These are phyloP conservation scores for Noctua pronuba DNA, from an alignment of 2,888 invertebrate species.

Conservation along the genomic window DNA sequence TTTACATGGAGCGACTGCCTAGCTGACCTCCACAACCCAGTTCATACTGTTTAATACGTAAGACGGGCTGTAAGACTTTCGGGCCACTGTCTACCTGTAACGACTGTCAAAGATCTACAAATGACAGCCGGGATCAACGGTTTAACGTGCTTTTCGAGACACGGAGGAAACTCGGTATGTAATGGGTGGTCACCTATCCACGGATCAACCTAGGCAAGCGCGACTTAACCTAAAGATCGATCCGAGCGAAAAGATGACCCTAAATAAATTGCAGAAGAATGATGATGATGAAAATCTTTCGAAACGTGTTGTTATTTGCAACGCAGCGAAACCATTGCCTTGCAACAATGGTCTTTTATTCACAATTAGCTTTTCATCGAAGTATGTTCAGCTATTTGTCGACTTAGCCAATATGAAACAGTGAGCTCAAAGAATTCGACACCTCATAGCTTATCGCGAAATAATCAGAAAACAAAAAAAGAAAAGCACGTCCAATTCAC, in stretches of 20 bases:
- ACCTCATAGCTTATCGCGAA: slow-evolving; percentile 26
- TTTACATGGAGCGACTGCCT: no score
- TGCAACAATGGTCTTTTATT: not conserved
- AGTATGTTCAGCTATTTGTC: not conserved
- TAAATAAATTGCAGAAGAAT: not conserved
- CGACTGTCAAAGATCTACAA: no score
- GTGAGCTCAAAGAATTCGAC: not conserved
- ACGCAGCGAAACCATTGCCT: not conserved
- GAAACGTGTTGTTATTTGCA: not conserved
- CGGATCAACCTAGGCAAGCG: no score
- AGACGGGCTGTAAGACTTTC: no score
- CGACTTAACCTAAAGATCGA: no score
- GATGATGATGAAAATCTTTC: not conserved
- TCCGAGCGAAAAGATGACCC: not conserved
- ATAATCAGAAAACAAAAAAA: slow-evolving; percentile 23
- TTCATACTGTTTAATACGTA: no score
- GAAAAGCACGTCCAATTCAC: slow-evolving; percentile 31
- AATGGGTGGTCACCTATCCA: no score
- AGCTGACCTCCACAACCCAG: no score
- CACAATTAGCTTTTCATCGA: not conserved
- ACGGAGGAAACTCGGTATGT: no score
- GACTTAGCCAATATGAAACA: not conserved
- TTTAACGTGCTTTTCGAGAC: no score
- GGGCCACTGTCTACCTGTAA: no score
- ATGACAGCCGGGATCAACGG: no score